Conservation (phyloP, 2,888 invertebrate species). For the Alsophila aescularia region DNA sequence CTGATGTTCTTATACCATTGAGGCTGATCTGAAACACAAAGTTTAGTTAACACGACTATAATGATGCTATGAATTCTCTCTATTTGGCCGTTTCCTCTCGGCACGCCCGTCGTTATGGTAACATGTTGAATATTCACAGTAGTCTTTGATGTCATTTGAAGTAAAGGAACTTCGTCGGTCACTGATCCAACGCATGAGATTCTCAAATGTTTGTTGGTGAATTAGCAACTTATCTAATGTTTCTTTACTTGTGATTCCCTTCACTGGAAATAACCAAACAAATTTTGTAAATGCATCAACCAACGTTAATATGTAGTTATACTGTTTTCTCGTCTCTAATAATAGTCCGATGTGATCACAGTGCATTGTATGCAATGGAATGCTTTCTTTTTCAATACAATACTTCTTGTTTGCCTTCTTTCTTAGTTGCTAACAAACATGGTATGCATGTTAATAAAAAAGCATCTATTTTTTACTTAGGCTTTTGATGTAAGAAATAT, state of each 20-base stretch:
- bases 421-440: conserved; percentile 35
- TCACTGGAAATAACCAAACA: conserved; percentile 36
- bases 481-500: too few species aligned
- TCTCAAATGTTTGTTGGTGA: conserved; percentile 35
- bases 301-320: conserved; percentile 34
- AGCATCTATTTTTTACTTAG: conserved; percentile 30
- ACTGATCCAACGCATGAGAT: neutral
- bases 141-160: conserved; percentile 29
- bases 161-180: conserved; percentile 41
- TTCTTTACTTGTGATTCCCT: conserved; percentile 11
- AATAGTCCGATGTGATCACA: conserved; percentile 36
- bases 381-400: conserved; percentile 28
- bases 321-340: conserved; percentile 27
- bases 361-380: conserved; percentile 29
- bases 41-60: conserved; percentile 32
- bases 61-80: conserved; percentile 35
- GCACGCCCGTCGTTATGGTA: conserved; percentile 38
- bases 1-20: conserved; percentile 19
- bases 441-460: conserved; percentile 31
- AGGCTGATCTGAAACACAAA: conserved; percentile 15
- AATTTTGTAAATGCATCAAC: conserved; percentile 35
- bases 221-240: conserved; percentile 28
- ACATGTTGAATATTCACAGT: conserved; percentile 35
- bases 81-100: conserved; percentile 39
- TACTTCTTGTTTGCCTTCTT: conserved; percentile 45